A percentile compares a stretch with the other conserved stretches of the same genome.
These are phyloP conservation scores for Danionella cerebrum DNA, from an alignment of 2,113 vertebrate genomes.

Conservation along the genomic window DNA sequence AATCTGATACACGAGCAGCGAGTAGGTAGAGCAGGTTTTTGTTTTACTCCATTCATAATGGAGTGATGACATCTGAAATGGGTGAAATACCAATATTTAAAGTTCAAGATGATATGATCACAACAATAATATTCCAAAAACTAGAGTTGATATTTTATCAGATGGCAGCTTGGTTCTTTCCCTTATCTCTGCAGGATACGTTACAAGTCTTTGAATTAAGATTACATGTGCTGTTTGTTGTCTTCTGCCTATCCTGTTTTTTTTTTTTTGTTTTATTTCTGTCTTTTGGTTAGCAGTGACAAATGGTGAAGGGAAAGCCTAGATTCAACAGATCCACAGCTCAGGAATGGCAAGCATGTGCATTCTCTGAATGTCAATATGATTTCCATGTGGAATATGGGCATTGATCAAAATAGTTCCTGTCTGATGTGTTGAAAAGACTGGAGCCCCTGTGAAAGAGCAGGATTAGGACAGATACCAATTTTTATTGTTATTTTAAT, in stretches of 20 bases:
- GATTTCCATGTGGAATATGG: conserved; percentile 40
- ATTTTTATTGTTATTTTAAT: background rate
- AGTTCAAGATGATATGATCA: too few relatives aligned
- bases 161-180: too few relatives aligned
- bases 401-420: conserved; percentile 42
- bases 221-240: conserved; percentile 1
- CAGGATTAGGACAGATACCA: conserved; percentile 5
- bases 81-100: too few relatives aligned
- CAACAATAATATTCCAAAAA: too few relatives aligned
- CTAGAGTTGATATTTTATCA: too few relatives aligned
- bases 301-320: conserved; percentile 46
- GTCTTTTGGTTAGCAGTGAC: conserved; percentile 28
- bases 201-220: background rate
- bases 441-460: conserved; percentile 28
- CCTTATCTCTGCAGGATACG: too few relatives aligned
- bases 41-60: too few relatives aligned
- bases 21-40: too few relatives aligned
- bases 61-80: too few relatives aligned
- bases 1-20: too few relatives aligned
- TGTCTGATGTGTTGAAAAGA: conserved; percentile 29
- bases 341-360: conserved; percentile 53
- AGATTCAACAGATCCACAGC: conserved; percentile 37
- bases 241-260: conserved; percentile 18
- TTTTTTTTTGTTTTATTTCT: conserved; percentile 23
- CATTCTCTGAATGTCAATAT: conserved; percentile 61